These are phyloP conservation scores for Lycodopsis pacificus DNA, from an alignment of 2,797 vertebrate genomes.

Conservation along the genomic window DNA sequence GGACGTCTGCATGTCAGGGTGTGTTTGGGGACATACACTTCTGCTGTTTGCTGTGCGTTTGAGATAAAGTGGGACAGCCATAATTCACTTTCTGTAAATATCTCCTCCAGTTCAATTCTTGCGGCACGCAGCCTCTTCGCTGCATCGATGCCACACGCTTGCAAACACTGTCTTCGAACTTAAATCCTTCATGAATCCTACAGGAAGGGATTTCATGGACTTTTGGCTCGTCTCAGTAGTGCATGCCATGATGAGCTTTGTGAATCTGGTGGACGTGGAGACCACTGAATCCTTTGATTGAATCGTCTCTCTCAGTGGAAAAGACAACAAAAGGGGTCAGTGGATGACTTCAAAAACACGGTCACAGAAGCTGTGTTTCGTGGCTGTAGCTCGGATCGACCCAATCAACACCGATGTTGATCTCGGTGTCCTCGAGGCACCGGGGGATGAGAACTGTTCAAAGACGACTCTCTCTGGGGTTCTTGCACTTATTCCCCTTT, in stretches of 20 bases:
- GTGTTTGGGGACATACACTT: conserved; percentile 28
- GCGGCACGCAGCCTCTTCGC: conserved; percentile 9
- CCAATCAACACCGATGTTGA: conserved; percentile 64
- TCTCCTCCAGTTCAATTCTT: conserved; percentile 33
- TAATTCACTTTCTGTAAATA: conserved; percentile 53
- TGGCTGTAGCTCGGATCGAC: conserved; percentile 53
- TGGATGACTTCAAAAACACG: conserved; percentile 70
- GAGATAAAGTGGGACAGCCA: conserved; percentile 36
- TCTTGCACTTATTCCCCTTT: conserved; percentile 50
- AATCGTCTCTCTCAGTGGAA: conserved; percentile 75
- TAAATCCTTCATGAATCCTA: conserved; percentile 68
- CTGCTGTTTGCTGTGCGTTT: conserved; percentile 37
- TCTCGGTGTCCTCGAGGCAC: conserved; percentile 46
- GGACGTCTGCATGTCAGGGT: conserved; percentile 52
- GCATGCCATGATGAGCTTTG: conserved; percentile 67
- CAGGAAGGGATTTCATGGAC: conserved; percentile 74
- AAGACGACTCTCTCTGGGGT: conserved; percentile 64
- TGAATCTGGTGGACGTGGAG: conserved; percentile 58
- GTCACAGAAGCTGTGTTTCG: conserved; percentile 50
- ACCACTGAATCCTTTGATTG: conserved; percentile 75
- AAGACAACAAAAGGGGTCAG: conserved; percentile 75
- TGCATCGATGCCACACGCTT: conserved; percentile 31
- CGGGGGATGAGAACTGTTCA: conserved; percentile 55
- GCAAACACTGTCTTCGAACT: conserved; percentile 57
- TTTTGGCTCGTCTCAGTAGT: conserved; percentile 65